Conservation (phyloP, 2,888 invertebrate genomes). For the Agonopterix heracliana region DNA sequence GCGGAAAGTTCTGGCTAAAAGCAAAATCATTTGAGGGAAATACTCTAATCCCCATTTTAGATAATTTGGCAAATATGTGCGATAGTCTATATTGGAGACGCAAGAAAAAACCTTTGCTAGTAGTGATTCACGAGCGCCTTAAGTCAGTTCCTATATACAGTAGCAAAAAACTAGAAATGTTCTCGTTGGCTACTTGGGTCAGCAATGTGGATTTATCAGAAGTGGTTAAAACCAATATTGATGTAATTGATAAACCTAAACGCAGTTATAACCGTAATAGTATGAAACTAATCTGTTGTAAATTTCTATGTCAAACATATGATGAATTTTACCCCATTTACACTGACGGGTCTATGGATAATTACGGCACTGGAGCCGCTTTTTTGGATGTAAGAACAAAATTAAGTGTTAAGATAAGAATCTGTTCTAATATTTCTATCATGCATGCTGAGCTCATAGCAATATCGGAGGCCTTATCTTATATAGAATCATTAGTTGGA, state of each 20-base stretch:
- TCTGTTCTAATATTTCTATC: conserved; percentile 5
- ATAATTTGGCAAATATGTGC: not conserved
- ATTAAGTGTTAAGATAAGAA: conserved; percentile 1
- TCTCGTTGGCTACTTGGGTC: not conserved
- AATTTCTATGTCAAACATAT: conserved; percentile 2
- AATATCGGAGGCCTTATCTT: conserved; percentile 9
- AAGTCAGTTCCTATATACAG: conserved; percentile 2
- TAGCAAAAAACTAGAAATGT: conserved; percentile 9
- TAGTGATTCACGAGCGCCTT: not conserved
- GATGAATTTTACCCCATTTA: conserved; percentile 4
- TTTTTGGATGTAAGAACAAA: conserved; percentile 9
- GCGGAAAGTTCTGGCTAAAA: conserved; percentile 13
- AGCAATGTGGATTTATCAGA: conserved; percentile 2
- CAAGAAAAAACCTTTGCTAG: conserved; percentile 12
- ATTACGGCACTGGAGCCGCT: conserved; percentile 5
- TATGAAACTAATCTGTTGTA: not conserved
- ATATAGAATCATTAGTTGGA: not conserved
- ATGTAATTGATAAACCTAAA: not conserved
- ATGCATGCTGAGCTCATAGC: conserved; percentile 14
- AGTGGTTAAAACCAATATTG: not conserved
- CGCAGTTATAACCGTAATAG: not conserved
- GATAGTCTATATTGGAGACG: not conserved
- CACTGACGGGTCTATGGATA: conserved; percentile 14
- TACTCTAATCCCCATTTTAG: not conserved
- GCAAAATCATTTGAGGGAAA: conserved; percentile 3